Percentiles rank a stretch among this genome's conserved stretches.
These are phyloP conservation scores for Triplophysa tibetana DNA, from an alignment of 2,113 vertebrate genomes.

Conservation along the genomic window DNA sequence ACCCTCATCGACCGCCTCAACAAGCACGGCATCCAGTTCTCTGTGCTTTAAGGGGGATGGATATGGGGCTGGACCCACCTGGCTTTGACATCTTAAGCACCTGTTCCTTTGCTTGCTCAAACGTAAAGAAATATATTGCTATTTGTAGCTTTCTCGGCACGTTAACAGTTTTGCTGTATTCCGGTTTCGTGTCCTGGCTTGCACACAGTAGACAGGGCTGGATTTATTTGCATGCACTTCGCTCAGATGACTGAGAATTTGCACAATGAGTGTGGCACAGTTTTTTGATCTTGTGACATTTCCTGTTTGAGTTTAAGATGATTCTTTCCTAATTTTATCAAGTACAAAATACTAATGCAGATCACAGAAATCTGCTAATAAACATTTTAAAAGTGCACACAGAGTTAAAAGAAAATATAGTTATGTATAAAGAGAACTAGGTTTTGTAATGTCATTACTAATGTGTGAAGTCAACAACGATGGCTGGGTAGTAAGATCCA, in stretches of 20 bases:
- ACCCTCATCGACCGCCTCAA: slow-evolving; percentile 88
- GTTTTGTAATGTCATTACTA: neutral
- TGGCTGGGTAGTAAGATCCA: neutral
- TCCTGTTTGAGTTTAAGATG: neutral
- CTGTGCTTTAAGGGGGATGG: slow-evolving; percentile 69
- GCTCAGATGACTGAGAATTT: slow-evolving; percentile 23
- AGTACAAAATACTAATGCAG: neutral
- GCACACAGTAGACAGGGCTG: neutral
- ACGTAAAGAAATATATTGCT: neutral
- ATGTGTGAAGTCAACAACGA: neutral
- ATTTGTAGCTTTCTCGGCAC: slow-evolving; percentile 3
- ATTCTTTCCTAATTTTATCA: neutral
- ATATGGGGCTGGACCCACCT: neutral
- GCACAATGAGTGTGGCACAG: neutral
- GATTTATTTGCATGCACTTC: slow-evolving; percentile 18
- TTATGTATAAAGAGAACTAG: neutral
- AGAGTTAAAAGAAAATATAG: slow-evolving; percentile 15
- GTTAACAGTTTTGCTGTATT: neutral
- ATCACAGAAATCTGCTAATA: slow-evolving; percentile 2
- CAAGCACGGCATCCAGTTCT: slow-evolving; percentile 87
- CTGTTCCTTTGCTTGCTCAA: slow-evolving; percentile 19
- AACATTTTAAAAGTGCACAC: neutral
- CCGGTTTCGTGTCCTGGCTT: slow-evolving; percentile 3
- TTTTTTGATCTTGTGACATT: neutral
- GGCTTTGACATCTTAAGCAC: slow-evolving; percentile 43